Base-by-base conservation (phyloP, 1,140 invertebrate genomes). In the Macrobrachium rosenbergii region DNA sequence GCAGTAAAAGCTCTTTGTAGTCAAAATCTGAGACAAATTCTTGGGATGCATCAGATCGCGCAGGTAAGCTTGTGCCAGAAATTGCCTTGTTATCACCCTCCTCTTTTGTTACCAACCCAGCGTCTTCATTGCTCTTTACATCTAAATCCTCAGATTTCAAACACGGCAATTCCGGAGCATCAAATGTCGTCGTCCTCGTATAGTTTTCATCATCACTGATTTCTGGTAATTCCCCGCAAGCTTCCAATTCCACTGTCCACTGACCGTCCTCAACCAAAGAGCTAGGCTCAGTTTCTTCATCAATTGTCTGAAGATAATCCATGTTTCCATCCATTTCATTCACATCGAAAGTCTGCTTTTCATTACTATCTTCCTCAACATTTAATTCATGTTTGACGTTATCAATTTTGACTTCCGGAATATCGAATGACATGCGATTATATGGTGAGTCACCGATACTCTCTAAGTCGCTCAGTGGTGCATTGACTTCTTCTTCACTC, bases 211-310 rank as follows among this genome's bases (percentile, higher is more conserved):
- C 12, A n/a, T 45, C 45, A n/a, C 37, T 21, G 12, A 78, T 76
- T 69, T 85, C 75, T 59, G 21, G 75, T 23, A 69, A 21, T 12
- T 69, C 63, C 16, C 79, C 76, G 58, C 63, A 64, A 11, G 10
- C 19, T 10, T 77, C 73, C 43, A 75, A 21, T 43, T 83, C 82
- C 7, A 59, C 63, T 5, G n/a, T 52, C 14, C 73, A 77, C 28
- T 63, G 64, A 12, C 60, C 52, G n/a, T 86, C 84, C 19, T 86
- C 84, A 2, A 43, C 64, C 16, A 86, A 23, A 5, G 84, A 86
- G 67, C 28, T 86, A 6, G 84, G 84, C 11, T 86, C 84, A 43
- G 84, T 86, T 80, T 80, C 84, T n/a, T 86, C 84, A 21, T 86
- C 77, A 58, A 86, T 86, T 19, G 84, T 86, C 6, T 86, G 84